phyloP scores from a whole-genome alignment of 2,888 invertebrate genomes.

The Dendrolimus pini region DNA sequence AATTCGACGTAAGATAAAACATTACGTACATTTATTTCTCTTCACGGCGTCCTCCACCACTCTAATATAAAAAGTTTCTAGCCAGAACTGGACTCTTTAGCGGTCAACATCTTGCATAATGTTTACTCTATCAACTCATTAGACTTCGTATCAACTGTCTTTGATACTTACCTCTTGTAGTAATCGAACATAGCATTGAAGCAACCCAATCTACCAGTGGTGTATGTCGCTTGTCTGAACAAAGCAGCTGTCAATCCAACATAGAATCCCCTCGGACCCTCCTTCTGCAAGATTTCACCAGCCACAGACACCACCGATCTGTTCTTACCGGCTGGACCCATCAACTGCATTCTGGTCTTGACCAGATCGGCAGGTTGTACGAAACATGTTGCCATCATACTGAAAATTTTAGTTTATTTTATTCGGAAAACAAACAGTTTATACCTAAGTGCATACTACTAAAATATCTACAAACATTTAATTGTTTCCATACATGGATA shows the following conservation, averaged over 20 bases:
- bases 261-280: constrained; percentile 91
- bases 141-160: too few relatives aligned
- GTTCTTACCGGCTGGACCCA: constrained; percentile 65
- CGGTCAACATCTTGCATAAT: too few relatives aligned
- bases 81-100: too few relatives aligned
- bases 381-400: constrained; percentile 37
- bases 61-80: too few relatives aligned
- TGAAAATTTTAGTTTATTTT: constrained; percentile 10
- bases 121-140: too few relatives aligned
- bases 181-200: constrained; percentile 91
- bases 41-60: too few relatives aligned
- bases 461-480: too few relatives aligned
- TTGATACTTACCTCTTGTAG: constrained; percentile 61
- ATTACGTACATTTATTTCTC: too few relatives aligned
- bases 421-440: too few relatives aligned
- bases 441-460: too few relatives aligned
- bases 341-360: constrained; percentile 59
- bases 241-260: constrained; percentile 93
- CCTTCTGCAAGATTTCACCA: constrained; percentile 84
- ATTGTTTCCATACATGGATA: too few relatives aligned
- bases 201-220: constrained; percentile 94
- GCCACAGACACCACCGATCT: constrained; percentile 85
- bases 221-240: constrained; percentile 96
- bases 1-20: too few relatives aligned
- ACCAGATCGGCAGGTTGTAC: constrained; percentile 46